A percentile compares a stretch with the other conserved stretches of the same genome.
These are phyloP conservation scores for Zeus faber DNA, from an alignment of 2,113 vertebrate genomes.

Conservation along the genomic window DNA sequence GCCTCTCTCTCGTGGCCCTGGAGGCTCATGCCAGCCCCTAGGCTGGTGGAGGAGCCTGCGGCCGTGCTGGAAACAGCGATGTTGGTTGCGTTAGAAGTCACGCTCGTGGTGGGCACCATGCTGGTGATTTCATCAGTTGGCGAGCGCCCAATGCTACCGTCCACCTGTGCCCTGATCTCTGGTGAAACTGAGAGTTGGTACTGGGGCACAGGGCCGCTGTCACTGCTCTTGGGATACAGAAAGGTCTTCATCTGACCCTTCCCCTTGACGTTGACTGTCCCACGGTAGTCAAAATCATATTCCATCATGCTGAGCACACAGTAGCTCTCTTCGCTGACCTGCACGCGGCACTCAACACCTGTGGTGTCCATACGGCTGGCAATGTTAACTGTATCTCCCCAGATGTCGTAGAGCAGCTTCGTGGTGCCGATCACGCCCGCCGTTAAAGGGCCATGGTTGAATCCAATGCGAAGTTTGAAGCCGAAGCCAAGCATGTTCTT, in stretches of 20 bases:
- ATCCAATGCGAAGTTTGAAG: constrained; percentile 94
- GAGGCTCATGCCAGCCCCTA: constrained; percentile 70
- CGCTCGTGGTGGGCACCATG: constrained; percentile 77
- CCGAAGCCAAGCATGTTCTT: constrained; percentile 99
- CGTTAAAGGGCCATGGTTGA: constrained; percentile 95
- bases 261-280: constrained; percentile 97
- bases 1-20: constrained; percentile 30
- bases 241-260: constrained; percentile 99
- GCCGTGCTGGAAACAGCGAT: constrained; percentile 34
- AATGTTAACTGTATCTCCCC: constrained; percentile 98
- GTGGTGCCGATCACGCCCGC: constrained; percentile 98
- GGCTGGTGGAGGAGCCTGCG: constrained; percentile 56
- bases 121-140: constrained; percentile 92
- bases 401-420: constrained; percentile 96
- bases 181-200: constrained; percentile 95
- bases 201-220: constrained; percentile 86
- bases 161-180: constrained; percentile 94
- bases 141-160: constrained; percentile 98
- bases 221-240: constrained; percentile 89
- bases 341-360: constrained; percentile 93
- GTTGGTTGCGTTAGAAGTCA: constrained; percentile 22
- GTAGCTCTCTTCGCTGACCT: constrained; percentile 98
- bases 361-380: constrained; percentile 99
- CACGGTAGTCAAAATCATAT: constrained; percentile 95
- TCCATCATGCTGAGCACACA: constrained; percentile 89